A percentile compares a stretch with the other conserved stretches of the same genome.
Evolutionary conservation across 2,888 invertebrate genomes (phyloP).

Genomic region (Cosmorhoe ocellata): DNA sequence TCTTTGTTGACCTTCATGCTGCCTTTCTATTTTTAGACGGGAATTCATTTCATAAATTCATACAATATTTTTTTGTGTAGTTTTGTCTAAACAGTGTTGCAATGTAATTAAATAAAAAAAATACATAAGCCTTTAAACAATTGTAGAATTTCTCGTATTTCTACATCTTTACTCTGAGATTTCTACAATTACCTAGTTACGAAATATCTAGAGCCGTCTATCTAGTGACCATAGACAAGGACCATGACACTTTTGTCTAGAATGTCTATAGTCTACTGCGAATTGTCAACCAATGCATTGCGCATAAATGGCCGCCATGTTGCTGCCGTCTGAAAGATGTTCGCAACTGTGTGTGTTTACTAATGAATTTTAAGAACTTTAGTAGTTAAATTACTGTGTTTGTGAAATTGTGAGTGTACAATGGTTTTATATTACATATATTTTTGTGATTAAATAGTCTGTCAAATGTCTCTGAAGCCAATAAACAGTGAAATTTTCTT

Average conservation of each 20-base stretch:
- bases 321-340: constrained; percentile 83
- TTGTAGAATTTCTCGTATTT: too few species aligned
- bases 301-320: constrained; percentile 84
- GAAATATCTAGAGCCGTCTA: constrained; percentile 51
- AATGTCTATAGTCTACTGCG: constrained; percentile 75
- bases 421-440: constrained; percentile 78
- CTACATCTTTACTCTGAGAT: too few species aligned
- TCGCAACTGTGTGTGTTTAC: constrained; percentile 83
- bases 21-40: constrained; percentile 3
- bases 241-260: constrained; percentile 50
- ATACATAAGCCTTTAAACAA: too few species aligned
- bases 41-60: background rate
- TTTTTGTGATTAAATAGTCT: constrained; percentile 75
- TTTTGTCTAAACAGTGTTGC: too few species aligned
- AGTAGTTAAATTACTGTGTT: constrained; percentile 77
- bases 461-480: constrained; percentile 81
- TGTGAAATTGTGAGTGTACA: constrained; percentile 82
- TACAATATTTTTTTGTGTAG: too few species aligned
- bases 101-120: too few species aligned
- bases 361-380: constrained; percentile 80
- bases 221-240: constrained; percentile 41
- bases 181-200: too few species aligned
- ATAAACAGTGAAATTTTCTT: constrained; percentile 82
- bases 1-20: background rate
- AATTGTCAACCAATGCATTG: constrained; percentile 83